Evolutionary conservation across 2,797 vertebrate species (phyloP).

Genomic region (Phataginus tricuspis): DNA sequence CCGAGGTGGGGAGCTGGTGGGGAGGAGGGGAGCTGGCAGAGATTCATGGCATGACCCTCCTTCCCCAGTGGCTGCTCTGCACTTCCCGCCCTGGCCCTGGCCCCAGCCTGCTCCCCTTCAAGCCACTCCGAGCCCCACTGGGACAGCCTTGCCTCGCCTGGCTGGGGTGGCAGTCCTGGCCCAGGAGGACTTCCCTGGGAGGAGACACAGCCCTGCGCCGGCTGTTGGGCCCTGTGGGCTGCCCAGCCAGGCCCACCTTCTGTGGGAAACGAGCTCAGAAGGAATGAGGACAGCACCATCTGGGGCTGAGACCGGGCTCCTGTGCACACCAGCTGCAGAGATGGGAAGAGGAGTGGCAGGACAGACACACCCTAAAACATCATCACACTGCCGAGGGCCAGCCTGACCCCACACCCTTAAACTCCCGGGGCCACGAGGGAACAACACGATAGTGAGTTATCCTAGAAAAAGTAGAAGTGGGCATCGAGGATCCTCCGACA

Average conservation of each 20-base stretch:
- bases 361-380: neutral
- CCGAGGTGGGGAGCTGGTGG: rapidly evolving
- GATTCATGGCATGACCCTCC: neutral
- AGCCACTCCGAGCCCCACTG: neutral
- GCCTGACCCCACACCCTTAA: too few species aligned
- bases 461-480: neutral
- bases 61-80: too few species aligned
- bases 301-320: neutral
- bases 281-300: neutral
- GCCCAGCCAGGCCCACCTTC: neutral
- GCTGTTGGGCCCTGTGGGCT: neutral
- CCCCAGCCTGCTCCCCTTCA: neutral
- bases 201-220: too few species aligned
- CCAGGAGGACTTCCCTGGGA: neutral
- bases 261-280: neutral
- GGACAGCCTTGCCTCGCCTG: neutral
- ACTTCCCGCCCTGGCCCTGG: neutral
- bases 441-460: rapidly evolving
- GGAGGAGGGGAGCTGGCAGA: neutral
- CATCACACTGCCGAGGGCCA: rapidly evolving
- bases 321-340: rapidly evolving
- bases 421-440: neutral
- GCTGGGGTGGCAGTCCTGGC: neutral
- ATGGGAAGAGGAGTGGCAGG: neutral
- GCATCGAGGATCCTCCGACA: neutral